phyloP scores from a whole-genome alignment of 2,113 vertebrate genomes.

The human region GRCh38 chr1:101734001-101734500 shows the following conservation, averaged over 20 bases:
- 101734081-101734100: not conserved
- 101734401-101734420: not conserved
- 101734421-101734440: not conserved
- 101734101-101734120: not conserved
- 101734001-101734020: not conserved
- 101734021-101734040: not conserved
- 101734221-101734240: not conserved
- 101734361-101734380: not conserved
- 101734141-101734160: not conserved
- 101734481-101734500: not conserved
- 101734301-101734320: not conserved
- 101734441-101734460: not conserved
- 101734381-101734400: not conserved
- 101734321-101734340: not conserved
- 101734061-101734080: not conserved
- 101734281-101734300: rapidly evolving
- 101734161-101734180: not conserved
- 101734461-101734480: not conserved
- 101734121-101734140: not conserved
- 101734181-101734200: not conserved
- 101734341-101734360: not conserved
- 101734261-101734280: not conserved
- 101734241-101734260: not conserved
- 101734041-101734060: not conserved
- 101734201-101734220: not conserved